phyloP scores from a whole-genome alignment of 2,113 vertebrate species.

The Rhinoderma darwinii region DNA sequence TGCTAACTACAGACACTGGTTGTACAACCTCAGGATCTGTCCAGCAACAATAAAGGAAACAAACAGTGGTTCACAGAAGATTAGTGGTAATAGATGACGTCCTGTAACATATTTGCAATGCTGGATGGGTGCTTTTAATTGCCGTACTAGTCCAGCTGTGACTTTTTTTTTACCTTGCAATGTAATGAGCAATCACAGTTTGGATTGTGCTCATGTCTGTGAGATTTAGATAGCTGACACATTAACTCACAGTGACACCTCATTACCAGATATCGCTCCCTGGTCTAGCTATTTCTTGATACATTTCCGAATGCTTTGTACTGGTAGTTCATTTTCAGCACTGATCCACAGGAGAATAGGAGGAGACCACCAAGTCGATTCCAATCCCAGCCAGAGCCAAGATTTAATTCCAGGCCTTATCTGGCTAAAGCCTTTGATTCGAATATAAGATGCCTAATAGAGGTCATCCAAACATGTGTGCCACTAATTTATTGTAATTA shows the following conservation, averaged over 20 bases:
- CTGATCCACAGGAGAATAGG: conserved; percentile 49
- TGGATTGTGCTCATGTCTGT: conserved; percentile 15
- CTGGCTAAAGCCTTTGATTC: conserved; percentile 39
- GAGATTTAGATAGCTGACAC: conserved; percentile 36
- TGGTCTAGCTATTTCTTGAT: not conserved
- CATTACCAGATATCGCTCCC: conserved; percentile 36
- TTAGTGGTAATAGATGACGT: conserved; percentile 1
- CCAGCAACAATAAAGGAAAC: not conserved
- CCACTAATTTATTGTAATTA: conserved; percentile 35
- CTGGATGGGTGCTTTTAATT: conserved; percentile 1
- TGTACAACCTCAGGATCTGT: not conserved
- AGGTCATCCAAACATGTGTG: conserved; percentile 23
- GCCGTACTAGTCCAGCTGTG: conserved; percentile 29
- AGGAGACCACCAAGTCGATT: conserved; percentile 39
- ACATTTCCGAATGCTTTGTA: conserved; percentile 16
- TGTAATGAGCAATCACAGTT: conserved; percentile 16
- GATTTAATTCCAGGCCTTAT: conserved; percentile 40
- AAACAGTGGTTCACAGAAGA: not conserved
- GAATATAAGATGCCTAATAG: not conserved
- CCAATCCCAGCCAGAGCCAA: conserved; percentile 33
- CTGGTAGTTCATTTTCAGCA: conserved; percentile 20
- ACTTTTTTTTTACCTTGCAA: conserved; percentile 5
- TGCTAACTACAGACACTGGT: not conserved
- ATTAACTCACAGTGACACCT: conserved; percentile 50
- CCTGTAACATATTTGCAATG: conserved; percentile 1